These are phyloP conservation scores for Steromphala cineraria DNA, from an alignment of 2,888 invertebrate species.

Conservation along the genomic window DNA sequence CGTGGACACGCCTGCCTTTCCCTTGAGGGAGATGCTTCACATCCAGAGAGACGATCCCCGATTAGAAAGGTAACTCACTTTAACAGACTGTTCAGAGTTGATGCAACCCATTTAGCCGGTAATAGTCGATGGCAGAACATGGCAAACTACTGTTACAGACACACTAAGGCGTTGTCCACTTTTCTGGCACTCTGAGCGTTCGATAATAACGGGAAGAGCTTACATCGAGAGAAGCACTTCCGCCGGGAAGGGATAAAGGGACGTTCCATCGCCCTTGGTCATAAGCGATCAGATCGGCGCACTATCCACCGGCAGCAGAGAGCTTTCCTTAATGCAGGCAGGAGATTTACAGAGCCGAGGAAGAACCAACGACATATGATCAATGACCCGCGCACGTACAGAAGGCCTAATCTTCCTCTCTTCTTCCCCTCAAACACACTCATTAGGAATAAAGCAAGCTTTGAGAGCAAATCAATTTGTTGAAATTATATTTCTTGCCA, in stretches of 20 bases:
- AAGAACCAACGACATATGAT: background rate
- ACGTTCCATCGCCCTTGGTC: background rate
- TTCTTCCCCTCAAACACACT: background rate
- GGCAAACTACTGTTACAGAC: background rate
- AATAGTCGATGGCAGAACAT: background rate
- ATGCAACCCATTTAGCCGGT: background rate
- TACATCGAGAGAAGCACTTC: background rate
- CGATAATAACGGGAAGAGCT: conserved; percentile 7
- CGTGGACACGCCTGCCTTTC: no score
- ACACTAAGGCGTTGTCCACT: background rate
- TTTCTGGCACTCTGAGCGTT: background rate
- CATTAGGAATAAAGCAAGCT: conserved; percentile 18
- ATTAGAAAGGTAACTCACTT: no score
- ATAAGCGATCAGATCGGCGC: background rate
- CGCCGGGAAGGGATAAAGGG: background rate
- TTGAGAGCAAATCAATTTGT: conserved; percentile 20
- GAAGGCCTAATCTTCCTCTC: background rate
- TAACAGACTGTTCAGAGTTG: background rate
- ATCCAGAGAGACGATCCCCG: no score
- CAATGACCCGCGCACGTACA: background rate
- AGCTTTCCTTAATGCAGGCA: background rate
- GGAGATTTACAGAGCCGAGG: background rate
- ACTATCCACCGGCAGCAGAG: background rate
- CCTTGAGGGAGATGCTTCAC: no score
- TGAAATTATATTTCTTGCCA: conserved; percentile 13